Base-by-base conservation (phyloP, 2,113 vertebrate genomes). In the Gnathonemus echidnorhynchus region DNA sequence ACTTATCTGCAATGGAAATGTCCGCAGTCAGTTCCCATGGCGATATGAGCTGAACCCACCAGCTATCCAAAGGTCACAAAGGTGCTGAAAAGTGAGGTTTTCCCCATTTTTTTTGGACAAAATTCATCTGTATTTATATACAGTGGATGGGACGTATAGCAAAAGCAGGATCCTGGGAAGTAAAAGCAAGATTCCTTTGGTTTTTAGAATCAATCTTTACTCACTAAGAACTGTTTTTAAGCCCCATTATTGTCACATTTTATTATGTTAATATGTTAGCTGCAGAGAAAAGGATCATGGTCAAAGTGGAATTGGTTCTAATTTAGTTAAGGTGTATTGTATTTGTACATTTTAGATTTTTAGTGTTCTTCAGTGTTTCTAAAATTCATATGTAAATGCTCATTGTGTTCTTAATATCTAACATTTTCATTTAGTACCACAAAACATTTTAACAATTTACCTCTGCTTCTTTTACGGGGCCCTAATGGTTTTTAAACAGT, bases 1-100 rank as follows among this genome's bases (percentile, higher is more conserved):
- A 90, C 89, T 90, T 90, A 90, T 90, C 89, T 90, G 86, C 89
- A 87, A 88, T 74, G 62, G 62, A 88, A 90, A 88, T 87, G 86
- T 88, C 89, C 86, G 53, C 58, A 90, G 62, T 88, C 49, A 77
- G 85, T 87, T 88, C 62, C 89, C 50, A 15, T 88, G 31, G 48
- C 19, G 86, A 74, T 90, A 90, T 88, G 62, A 77, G 35, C 19
- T 42, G 46, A 66, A 87, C 53, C 17, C 39, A 15, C 31, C 8
- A 31, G 48, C 35, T 39, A 21, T 24, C 58, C 42, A 84, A 90
- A 90, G 48, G 62, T 45, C 84, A 86, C n/a, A 86, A 42, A 90
- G 89, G 56, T 88, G 35, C 62, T 45, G 6, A 15, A 19, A 31
- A 77, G 86, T 10, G 15, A 90, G 48, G 35, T 66, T 45, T 58